Percentiles rank a stretch among this genome's conserved stretches.
Evolutionary conservation across 2,888 invertebrate species (phyloP).

Genomic region (Drosophila percnosoma): DNA sequence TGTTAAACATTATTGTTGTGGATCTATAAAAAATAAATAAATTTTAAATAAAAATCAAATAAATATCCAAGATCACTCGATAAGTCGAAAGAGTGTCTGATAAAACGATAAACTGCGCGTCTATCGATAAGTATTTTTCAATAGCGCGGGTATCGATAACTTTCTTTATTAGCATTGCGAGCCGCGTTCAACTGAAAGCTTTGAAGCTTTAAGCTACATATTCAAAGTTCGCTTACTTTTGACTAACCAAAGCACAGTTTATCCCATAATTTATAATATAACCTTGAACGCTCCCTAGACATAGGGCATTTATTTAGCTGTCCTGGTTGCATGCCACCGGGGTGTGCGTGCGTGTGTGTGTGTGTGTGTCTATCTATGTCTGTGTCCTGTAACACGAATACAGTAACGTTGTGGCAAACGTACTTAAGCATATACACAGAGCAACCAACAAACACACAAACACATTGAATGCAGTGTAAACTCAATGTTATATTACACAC

Average conservation of each 20-base stretch:
- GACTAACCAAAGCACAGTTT: conserved; percentile 19
- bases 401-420: conserved; percentile 57
- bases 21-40: neutral
- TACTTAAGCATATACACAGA: conserved; percentile 55
- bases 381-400: conserved; percentile 18
- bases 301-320: conserved; percentile 55
- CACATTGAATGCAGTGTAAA: conserved; percentile 69
- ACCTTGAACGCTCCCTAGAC: conserved; percentile 41
- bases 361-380: conserved; percentile 16
- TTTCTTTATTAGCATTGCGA: neutral
- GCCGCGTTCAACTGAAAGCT: neutral
- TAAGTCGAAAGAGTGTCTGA: neutral
- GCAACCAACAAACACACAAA: conserved; percentile 18
- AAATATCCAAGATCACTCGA: neutral
- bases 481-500: conserved; percentile 69
- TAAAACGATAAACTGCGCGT: neutral
- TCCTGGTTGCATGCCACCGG: conserved; percentile 40
- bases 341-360: conserved; percentile 10
- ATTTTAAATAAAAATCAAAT: neutral
- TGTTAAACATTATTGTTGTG: neutral
- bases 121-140: neutral
- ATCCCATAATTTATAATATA: conserved; percentile 35
- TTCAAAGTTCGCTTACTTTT: conserved; percentile 7
- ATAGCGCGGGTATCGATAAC: neutral
- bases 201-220: conserved; percentile 3